Evolutionary conservation across 2,888 invertebrate genomes (phyloP), one percentile per base, ranked within the genome.

Genomic region (Oscheius sp.): DNA sequence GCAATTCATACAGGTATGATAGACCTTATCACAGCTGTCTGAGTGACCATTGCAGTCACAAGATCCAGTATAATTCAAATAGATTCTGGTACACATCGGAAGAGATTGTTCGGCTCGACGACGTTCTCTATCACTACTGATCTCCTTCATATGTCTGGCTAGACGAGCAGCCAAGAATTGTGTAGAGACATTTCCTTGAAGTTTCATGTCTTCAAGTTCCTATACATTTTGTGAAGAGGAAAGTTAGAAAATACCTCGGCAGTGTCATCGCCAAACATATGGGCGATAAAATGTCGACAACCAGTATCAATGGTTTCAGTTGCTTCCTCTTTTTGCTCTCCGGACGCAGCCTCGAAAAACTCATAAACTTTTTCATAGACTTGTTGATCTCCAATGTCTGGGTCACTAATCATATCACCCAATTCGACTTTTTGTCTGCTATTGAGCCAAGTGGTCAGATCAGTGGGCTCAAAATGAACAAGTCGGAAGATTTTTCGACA

Each of bases 1-100:
- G 87, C 97, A 97, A 87, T 96, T 96, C 39, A 94, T 89, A 88
- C 97, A 97, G 84, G 93, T 93, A n/a, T 97, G 96, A 2, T 93
- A 93, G 0, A 92, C 48, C 12, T 46, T 52, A 42, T 76, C 65
- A 46, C 79, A 79, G 1, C 25, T 37, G 1, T 52, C 33, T 1
- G 79, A 48, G 5, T 73, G 63, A 0, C 72, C 73, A 42, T 79
- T 70, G 37, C 79, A 79, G 34, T 50, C 50, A 37, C 79, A 79
- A 4, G 65, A 65, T 37, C 74, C 74, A 31, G 71, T 70, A 48
- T 67, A 79, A 33, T 74, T 70, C 12, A 79, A 53, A 48, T 79
- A 79, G 53, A 79, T 76, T 58, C 79, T 48, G 23, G 69, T 74
- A 63, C 79, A 79, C 48, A 79, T 79, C 12, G 79, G 73, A 0